These are phyloP conservation scores for Drosophila lacertosa DNA, from an alignment of 1,140 invertebrate genomes.

Conservation along the genomic window DNA sequence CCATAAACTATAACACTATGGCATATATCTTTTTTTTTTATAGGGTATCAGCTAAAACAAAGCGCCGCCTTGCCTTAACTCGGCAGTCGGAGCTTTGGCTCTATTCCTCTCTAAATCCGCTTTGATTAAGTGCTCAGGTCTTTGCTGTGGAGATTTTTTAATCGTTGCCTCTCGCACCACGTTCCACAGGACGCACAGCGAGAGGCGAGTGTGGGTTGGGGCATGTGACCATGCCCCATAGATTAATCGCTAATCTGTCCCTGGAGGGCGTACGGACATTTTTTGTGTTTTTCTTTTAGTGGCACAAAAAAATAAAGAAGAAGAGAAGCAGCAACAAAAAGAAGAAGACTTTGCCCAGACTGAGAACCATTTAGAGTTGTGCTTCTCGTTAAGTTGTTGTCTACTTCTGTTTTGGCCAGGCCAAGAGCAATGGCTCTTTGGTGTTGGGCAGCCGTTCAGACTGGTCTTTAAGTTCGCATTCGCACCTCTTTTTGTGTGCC, in stretches of 20 bases:
- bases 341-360: constrained; percentile 1
- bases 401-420: constrained; percentile 28
- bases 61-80: constrained; percentile 55
- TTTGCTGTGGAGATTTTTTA: constrained; percentile 82
- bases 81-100: constrained; percentile 38
- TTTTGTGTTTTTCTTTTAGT: no score
- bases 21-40: no score
- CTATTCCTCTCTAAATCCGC: constrained; percentile 76
- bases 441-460: no score
- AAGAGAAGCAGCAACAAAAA: constrained; percentile 24
- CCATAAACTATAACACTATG: no score
- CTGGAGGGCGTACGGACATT: constrained; percentile 81
- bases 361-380: constrained; percentile 34
- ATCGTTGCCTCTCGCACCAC: constrained; percentile 68
- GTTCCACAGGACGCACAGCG: constrained; percentile 1
- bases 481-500: constrained; percentile 59
- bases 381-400: constrained; percentile 51
- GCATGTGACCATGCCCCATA: constrained; percentile 79
- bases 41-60: constrained; percentile 63
- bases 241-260: constrained; percentile 83
- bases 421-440: no score
- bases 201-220: constrained; percentile 32
- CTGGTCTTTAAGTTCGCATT: constrained; percentile 58
- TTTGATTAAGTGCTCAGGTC: constrained; percentile 83
- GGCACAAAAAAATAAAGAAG: constrained; percentile 50